Evolutionary conservation across 2,113 vertebrate species (phyloP).

Genomic region (Gnathonemus echidnorhynchus): DNA sequence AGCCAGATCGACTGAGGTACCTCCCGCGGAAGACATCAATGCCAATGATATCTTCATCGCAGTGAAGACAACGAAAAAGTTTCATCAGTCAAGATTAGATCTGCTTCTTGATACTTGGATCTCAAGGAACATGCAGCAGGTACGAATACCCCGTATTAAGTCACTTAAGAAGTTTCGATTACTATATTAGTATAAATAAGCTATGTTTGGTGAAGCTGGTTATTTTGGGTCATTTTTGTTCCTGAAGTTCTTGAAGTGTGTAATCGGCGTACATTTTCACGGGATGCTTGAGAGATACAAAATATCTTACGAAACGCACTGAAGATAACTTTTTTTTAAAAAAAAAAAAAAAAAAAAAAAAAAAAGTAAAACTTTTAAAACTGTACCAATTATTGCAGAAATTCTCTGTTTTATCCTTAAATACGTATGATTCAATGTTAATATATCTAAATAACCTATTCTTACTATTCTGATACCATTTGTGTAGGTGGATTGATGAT

Average conservation of each 20-base stretch:
- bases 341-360: background rate
- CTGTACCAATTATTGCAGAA: background rate
- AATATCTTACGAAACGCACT: background rate
- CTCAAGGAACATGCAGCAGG: slow-evolving; percentile 74
- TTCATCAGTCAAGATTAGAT: slow-evolving; percentile 73
- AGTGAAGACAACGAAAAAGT: slow-evolving; percentile 82
- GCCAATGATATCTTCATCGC: slow-evolving; percentile 78
- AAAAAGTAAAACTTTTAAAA: background rate
- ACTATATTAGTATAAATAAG: background rate
- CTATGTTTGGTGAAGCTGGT: background rate
- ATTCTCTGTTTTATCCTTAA: background rate
- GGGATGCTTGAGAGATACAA: background rate
- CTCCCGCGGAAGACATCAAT: slow-evolving; percentile 59
- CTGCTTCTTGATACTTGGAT: slow-evolving; percentile 88
- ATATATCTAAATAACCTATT: background rate
- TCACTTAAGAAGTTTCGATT: background rate
- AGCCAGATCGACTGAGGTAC: slow-evolving; percentile 30
- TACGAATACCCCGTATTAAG: slow-evolving; percentile 42
- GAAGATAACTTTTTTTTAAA: background rate
- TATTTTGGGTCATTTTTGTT: background rate
- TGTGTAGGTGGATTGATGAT: background rate
- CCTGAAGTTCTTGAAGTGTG: background rate
- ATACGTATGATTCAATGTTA: background rate
- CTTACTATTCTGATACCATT: background rate
- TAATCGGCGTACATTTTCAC: background rate